Percentiles rank a stretch among this genome's conserved stretches.
Evolutionary conservation across 2,888 invertebrate genomes (phyloP).

Genomic region (Steinernema carpocapsae): DNA sequence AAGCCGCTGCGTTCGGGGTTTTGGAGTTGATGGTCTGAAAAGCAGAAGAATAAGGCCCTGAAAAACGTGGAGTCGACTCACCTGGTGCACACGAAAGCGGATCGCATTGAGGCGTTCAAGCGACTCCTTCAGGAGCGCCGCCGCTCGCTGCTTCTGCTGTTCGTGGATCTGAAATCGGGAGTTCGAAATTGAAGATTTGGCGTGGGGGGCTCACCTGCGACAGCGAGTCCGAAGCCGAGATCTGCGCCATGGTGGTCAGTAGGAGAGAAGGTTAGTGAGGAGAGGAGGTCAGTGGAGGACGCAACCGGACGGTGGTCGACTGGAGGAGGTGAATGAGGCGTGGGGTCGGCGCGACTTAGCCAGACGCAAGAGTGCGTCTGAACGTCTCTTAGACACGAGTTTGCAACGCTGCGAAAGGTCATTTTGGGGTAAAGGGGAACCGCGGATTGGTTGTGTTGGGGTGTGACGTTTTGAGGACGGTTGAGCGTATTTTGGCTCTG

Average conservation of each 20-base stretch:
- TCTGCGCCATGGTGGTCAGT: conserved; percentile 12
- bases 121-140: background rate
- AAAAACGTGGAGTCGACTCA: background rate
- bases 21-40: background rate
- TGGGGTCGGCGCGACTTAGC: no score
- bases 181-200: background rate
- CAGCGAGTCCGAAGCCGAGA: background rate
- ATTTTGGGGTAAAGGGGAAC: no score
- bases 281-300: background rate
- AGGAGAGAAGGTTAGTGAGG: background rate
- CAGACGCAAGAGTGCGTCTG: no score
- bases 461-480: no score
- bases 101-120: conserved; percentile 27
- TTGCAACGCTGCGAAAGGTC: no score
- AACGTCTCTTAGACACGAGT: no score
- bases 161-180: background rate
- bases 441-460: no score
- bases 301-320: background rate
- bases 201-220: background rate
- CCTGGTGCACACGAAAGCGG: conserved; percentile 13
- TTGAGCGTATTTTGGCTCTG: no score
- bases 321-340: no score
- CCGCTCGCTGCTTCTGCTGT: conserved; percentile 8
- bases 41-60: background rate
- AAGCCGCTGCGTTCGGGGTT: conserved; percentile 75